Base-by-base conservation (phyloP, 2,797 vertebrate genomes). In the Chiloscyllium punctatum region DNA sequence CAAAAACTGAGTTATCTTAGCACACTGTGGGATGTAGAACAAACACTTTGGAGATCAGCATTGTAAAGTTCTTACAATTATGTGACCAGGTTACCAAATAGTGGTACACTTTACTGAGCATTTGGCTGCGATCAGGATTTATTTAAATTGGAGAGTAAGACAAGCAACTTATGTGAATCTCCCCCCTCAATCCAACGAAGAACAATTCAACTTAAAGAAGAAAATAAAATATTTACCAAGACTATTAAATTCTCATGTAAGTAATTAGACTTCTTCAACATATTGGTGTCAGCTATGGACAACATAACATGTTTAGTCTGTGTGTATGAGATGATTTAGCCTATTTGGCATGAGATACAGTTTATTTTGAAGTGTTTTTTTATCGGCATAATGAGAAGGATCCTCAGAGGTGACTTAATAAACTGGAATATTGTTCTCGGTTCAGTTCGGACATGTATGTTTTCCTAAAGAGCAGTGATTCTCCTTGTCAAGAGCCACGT, bases 221-320 rank as follows among this genome's bases (percentile, higher is more conserved):
- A 37, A 68, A 92, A 92, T 92, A 37, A 92, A 92, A 68, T 92
- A 92, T 21, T 92, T 92, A 66, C 66, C 62, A 27, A 92, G 62
- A 37, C 33, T 15, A 9, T 25, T 33, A 57, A 92, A 68, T 8
- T 91, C 62, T n/a, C 57, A 66, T 62, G 68, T 21, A 68, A 7
- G 57, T 9, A 62, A 37, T 92, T 92, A 66, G 18, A 23, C 21
- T 42, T 92, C 90, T 68, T 37, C 66, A 62, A 33, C 53, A 90
- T 62, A 57, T 23, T 87, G 30, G 11, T 33, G 33, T 82, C n/a
- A 42, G n/a, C 15, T 42, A 62, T 62, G 77, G 77, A 16, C 77
- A 82, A n/a, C 33, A 25, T 91, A 91, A 37, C 33, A 33, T 23
- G 1, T 92, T 92, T 92, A 53, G 27, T 9, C 57, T 53, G 87